Evolutionary conservation across 1,140 invertebrate genomes (phyloP).

Genomic region (Drosophila rufa): DNA sequence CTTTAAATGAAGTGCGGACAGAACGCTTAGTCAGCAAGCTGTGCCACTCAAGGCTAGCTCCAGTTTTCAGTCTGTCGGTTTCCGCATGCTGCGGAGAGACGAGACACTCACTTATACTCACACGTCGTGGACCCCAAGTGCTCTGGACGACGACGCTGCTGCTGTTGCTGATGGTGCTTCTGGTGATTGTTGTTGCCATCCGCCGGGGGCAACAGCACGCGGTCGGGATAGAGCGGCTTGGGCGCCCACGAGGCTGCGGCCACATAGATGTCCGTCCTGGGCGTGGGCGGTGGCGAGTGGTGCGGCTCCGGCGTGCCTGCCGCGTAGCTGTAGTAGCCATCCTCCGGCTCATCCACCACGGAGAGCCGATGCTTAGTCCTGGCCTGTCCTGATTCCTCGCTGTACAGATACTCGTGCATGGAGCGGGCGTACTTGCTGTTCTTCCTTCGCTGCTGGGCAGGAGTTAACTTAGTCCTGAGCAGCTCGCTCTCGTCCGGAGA

Average conservation of each 20-base stretch:
- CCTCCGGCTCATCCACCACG: constrained; percentile 75
- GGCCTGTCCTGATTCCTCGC: constrained; percentile 48
- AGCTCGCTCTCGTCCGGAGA: constrained; percentile 59
- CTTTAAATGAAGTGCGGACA: constrained; percentile 71
- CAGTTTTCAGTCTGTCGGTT: constrained; percentile 38
- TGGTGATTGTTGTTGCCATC: constrained; percentile 49
- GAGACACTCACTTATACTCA: constrained; percentile 83
- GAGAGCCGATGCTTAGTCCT: constrained; percentile 63
- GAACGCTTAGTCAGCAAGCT: constrained; percentile 70
- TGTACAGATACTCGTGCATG: constrained; percentile 81
- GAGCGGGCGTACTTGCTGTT: constrained; percentile 74
- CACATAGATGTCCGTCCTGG: constrained; percentile 86
- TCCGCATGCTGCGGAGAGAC: constrained; percentile 52
- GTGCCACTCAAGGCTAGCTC: constrained; percentile 53
- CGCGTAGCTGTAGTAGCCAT: constrained; percentile 80
- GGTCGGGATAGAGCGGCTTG: constrained; percentile 86
- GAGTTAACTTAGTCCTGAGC: constrained; percentile 45
- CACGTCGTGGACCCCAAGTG: constrained; percentile 82
- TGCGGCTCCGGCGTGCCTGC: constrained; percentile 71
- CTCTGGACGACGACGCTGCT: constrained; percentile 66
- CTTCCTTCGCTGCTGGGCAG: constrained; percentile 64
- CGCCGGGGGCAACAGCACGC: constrained; percentile 64
- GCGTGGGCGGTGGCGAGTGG: constrained; percentile 46
- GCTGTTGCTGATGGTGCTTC: constrained; percentile 26
- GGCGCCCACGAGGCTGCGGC: constrained; percentile 87